Percentiles rank a stretch among this genome's conserved stretches.
phyloP scores from a whole-genome alignment of 2,113 vertebrate genomes.

The Eleginops maclovinus region DNA sequence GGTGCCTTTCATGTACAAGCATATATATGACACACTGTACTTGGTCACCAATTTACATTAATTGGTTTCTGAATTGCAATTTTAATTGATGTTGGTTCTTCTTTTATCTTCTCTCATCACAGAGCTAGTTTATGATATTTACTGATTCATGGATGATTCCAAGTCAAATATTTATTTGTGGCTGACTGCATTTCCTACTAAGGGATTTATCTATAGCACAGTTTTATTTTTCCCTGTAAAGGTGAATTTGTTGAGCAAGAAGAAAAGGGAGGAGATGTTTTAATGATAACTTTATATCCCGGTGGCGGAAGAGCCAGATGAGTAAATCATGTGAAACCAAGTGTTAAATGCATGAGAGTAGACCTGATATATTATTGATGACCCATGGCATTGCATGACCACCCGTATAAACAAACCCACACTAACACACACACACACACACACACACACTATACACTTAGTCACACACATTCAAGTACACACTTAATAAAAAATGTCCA shows the following conservation, averaged over 20 bases:
- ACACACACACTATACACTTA: not conserved
- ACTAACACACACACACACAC: constrained; percentile 9
- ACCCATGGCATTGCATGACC: constrained; percentile 60
- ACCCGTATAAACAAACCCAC: constrained; percentile 12
- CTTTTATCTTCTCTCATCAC: constrained; percentile 28
- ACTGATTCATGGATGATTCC: constrained; percentile 14
- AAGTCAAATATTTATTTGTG: constrained; percentile 14
- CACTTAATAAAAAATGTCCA: constrained; percentile 7
- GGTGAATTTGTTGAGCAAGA: constrained; percentile 34
- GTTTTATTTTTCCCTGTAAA: constrained; percentile 27
- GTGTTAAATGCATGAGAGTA: constrained; percentile 74
- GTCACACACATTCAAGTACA: constrained; percentile 13
- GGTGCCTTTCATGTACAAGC: constrained; percentile 35
- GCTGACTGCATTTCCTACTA: constrained; percentile 6
- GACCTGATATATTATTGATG: constrained; percentile 75
- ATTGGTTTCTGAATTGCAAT: constrained; percentile 27
- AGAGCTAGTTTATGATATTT: constrained; percentile 21
- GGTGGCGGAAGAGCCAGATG: constrained; percentile 57
- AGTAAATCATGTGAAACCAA: constrained; percentile 77
- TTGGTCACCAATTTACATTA: constrained; percentile 22
- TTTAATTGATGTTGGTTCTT: constrained; percentile 39
- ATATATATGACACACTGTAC: constrained; percentile 9
- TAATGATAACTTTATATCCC: constrained; percentile 63
- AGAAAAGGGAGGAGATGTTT: constrained; percentile 58
- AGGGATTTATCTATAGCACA: constrained; percentile 4